Conservation (phyloP, 2,888 invertebrate species). For the Parnassius orleans region DNA sequence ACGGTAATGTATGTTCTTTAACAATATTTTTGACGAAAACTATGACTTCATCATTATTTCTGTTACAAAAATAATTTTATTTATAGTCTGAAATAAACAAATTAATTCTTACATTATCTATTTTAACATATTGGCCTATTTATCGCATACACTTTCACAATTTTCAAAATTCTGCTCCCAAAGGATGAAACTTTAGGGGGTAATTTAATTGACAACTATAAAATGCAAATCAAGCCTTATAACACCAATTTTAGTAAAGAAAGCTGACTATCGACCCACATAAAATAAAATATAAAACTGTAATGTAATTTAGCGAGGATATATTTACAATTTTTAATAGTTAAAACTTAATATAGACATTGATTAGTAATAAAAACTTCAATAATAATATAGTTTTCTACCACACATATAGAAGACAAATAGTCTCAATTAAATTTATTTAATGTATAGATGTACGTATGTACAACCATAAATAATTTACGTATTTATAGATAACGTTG, state of each 20-base stretch:
- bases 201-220: constrained; percentile 19
- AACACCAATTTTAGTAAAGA: neutral
- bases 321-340: constrained; percentile 21
- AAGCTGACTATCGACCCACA: neutral
- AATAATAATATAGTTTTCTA: constrained; percentile 13
- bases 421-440: constrained; percentile 7
- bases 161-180: constrained; percentile 10
- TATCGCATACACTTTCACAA: constrained; percentile 26
- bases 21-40: constrained; percentile 51
- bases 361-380: constrained; percentile 11
- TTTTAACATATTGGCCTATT: constrained; percentile 36
- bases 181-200: constrained; percentile 10
- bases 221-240: constrained; percentile 8
- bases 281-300: neutral
- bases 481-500: neutral
- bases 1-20: constrained; percentile 51
- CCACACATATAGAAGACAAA: constrained; percentile 10
- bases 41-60: constrained; percentile 47
- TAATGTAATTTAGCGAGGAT: neutral
- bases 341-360: constrained; percentile 11
- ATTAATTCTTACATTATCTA: constrained; percentile 40
- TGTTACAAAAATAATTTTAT: constrained; percentile 73
- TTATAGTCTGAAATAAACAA: constrained; percentile 47
- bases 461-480: constrained; percentile 9
- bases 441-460: neutral